Conservation (phyloP, 2,797 vertebrate genomes). For the Oreonectes daqikongensis region DNA sequence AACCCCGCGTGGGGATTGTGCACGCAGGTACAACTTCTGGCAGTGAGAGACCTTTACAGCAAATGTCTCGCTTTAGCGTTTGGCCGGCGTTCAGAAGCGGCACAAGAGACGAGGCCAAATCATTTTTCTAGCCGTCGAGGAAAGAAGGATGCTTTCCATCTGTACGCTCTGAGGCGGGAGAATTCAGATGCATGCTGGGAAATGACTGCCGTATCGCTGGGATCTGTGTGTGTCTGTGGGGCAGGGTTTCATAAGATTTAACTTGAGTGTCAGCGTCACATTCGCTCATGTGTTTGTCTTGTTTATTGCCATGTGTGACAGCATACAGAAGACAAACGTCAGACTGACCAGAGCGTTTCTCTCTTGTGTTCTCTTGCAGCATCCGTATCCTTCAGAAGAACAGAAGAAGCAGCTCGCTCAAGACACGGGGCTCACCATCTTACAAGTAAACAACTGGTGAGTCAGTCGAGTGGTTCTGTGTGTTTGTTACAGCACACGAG, state of each 20-base stretch:
- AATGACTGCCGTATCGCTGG: neutral
- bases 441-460: conserved; percentile 99
- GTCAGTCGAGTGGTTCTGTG: conserved; percentile 69
- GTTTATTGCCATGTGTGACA: no score
- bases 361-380: conserved; percentile 75
- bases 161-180: conserved; percentile 37
- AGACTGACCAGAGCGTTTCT: conserved; percentile 14
- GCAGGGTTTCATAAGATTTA: neutral
- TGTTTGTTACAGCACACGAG: conserved; percentile 71
- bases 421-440: conserved; percentile 99
- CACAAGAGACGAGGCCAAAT: conserved; percentile 49
- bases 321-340: no score
- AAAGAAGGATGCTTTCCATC: conserved; percentile 42
- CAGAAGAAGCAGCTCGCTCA: conserved; percentile 99
- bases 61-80: conserved; percentile 62
- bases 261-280: no score
- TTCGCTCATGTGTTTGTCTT: no score
- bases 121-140: conserved; percentile 41
- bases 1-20: conserved; percentile 71
- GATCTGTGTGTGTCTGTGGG: neutral
- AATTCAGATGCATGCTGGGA: conserved; percentile 36
- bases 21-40: conserved; percentile 77
- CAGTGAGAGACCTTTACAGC: conserved; percentile 66
- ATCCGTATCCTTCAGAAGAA: conserved; percentile 99
- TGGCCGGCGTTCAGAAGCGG: conserved; percentile 64